Evolutionary conservation across 2,888 invertebrate species (phyloP).

Genomic region (Tholera decimalis): DNA sequence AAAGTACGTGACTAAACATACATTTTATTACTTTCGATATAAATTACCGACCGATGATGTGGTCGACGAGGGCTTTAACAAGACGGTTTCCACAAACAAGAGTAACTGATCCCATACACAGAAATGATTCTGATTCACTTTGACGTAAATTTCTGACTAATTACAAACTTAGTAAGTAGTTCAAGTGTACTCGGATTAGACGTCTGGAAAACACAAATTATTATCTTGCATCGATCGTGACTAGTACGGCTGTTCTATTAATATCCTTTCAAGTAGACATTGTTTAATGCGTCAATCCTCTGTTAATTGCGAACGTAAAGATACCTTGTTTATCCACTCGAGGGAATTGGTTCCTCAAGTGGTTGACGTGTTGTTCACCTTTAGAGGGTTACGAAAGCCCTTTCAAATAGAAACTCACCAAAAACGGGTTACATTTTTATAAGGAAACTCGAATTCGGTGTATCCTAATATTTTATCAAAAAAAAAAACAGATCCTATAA

Average conservation of each 20-base stretch:
- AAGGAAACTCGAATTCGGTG: neutral
- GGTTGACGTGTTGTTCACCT: conserved; percentile 56
- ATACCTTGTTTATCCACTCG: conserved; percentile 53
- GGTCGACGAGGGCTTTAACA: too few species aligned
- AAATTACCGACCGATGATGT: too few species aligned
- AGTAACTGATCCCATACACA: conserved; percentile 30
- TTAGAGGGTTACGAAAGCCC: conserved; percentile 8
- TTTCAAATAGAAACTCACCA: neutral
- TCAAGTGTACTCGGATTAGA: conserved; percentile 23
- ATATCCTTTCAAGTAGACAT: conserved; percentile 31
- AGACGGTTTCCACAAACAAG: conserved; percentile 49
- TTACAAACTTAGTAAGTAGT: conserved; percentile 21
- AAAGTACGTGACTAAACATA: conserved; percentile 74
- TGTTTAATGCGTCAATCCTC: conserved; percentile 31
- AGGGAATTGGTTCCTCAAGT: conserved; percentile 42
- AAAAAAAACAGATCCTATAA: neutral
- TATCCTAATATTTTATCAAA: neutral
- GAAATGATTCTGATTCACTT: conserved; percentile 50
- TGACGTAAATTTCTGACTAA: conserved; percentile 28
- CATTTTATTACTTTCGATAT: too few species aligned
- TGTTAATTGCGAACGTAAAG: conserved; percentile 36
- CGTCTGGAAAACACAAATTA: conserved; percentile 19
- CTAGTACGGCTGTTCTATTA: conserved; percentile 39
- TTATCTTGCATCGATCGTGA: conserved; percentile 14
- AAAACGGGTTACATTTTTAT: conserved; percentile 3